A percentile compares a stretch with the other conserved stretches of the same genome.
Evolutionary conservation across 1,140 invertebrate genomes (phyloP).

Genomic region (Lysiphlebus fabarum): DNA sequence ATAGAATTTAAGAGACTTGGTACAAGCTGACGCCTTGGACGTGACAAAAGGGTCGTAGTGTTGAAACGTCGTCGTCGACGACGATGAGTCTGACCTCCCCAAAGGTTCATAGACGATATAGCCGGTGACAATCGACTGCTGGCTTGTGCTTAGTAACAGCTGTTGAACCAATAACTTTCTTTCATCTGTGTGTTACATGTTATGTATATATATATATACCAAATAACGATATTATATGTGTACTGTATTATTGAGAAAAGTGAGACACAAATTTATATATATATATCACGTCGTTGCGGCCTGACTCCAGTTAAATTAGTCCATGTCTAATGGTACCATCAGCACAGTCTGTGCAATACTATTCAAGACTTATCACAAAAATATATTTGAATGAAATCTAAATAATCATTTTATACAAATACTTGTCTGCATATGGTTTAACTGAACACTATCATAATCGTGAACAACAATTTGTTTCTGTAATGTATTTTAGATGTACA

Average conservation of each 20-base stretch:
- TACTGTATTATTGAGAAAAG: background rate
- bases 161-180: constrained; percentile 54
- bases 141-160: constrained; percentile 45
- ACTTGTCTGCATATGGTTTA: too few species aligned
- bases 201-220: too few species aligned
- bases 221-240: too few species aligned
- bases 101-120: constrained; percentile 14
- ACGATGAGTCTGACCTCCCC: constrained; percentile 50
- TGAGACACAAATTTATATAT: background rate
- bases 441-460: too few species aligned
- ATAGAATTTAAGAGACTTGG: constrained; percentile 54
- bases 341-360: constrained; percentile 17
- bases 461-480: too few species aligned
- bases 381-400: too few species aligned
- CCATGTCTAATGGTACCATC: constrained; percentile 10
- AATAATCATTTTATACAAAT: too few species aligned
- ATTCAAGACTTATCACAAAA: background rate
- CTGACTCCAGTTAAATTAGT: constrained; percentile 21
- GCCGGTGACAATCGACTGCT: constrained; percentile 52
- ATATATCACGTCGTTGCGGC: constrained; percentile 8
- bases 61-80: constrained; percentile 27
- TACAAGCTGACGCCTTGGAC: constrained; percentile 51
- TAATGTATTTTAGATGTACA: too few species aligned
- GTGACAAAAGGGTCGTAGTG: constrained; percentile 32
- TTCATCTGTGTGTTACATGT: background rate